phyloP scores from a whole-genome alignment of 2,888 invertebrate genomes.

The Netelia melanura region DNA sequence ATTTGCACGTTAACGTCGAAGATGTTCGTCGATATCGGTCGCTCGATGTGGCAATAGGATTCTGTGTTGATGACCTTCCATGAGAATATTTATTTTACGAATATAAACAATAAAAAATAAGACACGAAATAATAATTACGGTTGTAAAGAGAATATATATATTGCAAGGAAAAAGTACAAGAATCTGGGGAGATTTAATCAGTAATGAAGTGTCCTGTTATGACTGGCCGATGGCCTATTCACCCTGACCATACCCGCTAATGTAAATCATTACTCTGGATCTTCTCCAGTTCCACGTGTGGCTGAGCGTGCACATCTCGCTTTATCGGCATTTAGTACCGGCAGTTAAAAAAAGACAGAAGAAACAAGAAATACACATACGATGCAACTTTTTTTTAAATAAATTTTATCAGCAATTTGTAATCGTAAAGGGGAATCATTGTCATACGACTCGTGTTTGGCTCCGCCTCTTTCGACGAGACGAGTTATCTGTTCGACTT shows the following conservation, averaged over 20 bases:
- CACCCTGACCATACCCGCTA: constrained; percentile 66
- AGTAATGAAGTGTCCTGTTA: constrained; percentile 65
- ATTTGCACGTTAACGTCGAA: too few relatives aligned
- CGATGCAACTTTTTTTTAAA: constrained; percentile 5
- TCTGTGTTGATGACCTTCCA: too few relatives aligned
- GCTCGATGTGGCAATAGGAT: too few relatives aligned
- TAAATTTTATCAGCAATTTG: constrained; percentile 48
- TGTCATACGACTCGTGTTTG: constrained; percentile 30
- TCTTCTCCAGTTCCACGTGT: constrained; percentile 31
- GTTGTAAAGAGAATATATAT: constrained; percentile 16
- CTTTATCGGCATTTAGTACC: not conserved
- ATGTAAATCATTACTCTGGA: constrained; percentile 16
- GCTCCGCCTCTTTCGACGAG: not conserved
- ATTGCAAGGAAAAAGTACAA: constrained; percentile 22
- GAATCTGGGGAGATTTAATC: constrained; percentile 60
- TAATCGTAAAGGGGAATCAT: constrained; percentile 46
- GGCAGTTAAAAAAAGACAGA: not conserved
- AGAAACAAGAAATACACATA: not conserved
- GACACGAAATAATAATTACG: not conserved
- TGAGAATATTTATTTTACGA: not conserved
- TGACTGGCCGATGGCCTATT: constrained; percentile 76
- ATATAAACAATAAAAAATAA: not conserved
- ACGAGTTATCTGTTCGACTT: not conserved
- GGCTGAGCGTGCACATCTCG: constrained; percentile 1
- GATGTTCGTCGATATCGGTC: too few relatives aligned